Evolutionary conservation across 35 echinoderm and acorn worm genomes (phyloP).

Genomic region (Apostichopus californicus): DNA sequence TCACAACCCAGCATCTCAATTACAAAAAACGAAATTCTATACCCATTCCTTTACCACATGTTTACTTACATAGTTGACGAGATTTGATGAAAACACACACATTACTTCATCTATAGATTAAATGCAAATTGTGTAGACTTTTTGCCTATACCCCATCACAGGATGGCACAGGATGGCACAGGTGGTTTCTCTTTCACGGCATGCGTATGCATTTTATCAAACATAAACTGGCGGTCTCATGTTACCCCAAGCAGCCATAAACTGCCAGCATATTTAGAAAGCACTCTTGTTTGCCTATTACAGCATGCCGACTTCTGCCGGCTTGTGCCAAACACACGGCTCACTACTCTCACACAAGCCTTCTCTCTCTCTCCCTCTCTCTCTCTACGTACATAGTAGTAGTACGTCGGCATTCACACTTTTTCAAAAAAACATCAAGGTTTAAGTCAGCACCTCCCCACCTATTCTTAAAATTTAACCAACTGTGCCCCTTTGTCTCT

Average conservation of each 20-base stretch:
- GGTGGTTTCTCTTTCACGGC: background rate
- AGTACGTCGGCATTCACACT: background rate
- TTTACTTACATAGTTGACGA: no score
- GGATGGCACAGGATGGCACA: background rate
- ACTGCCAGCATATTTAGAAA: background rate
- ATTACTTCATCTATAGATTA: no score
- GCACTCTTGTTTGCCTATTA: conserved; percentile 4
- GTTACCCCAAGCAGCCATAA: background rate
- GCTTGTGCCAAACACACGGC: conserved; percentile 9
- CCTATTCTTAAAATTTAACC: conserved; percentile 35
- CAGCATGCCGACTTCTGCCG: conserved; percentile 4
- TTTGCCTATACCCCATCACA: background rate
- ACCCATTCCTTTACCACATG: no score
- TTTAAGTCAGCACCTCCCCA: conserved; percentile 2
- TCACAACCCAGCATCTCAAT: no score
- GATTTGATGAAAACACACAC: no score
- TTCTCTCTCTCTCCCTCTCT: background rate
- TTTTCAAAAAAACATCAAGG: background rate
- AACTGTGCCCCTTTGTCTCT: conserved; percentile 40
- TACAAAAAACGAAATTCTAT: no score
- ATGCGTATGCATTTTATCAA: background rate
- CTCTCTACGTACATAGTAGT: background rate
- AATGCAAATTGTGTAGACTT: no score
- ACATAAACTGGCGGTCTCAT: background rate
- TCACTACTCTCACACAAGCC: background rate